Base-by-base conservation (phyloP, 2,113 vertebrate species). In the Pleuronectes platessa region DNA sequence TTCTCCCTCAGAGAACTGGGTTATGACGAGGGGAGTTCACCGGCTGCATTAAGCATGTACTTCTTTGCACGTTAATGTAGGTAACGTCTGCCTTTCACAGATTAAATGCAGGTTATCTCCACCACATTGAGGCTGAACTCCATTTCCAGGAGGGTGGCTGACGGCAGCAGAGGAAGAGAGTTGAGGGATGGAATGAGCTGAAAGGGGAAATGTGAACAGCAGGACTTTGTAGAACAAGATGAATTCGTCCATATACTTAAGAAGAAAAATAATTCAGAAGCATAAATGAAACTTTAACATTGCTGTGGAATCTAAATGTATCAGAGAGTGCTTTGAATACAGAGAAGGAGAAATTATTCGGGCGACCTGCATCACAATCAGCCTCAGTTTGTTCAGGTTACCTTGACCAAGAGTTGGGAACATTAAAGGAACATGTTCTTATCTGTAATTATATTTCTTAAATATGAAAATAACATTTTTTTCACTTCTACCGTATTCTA, bases 351-450 rank as follows among this genome's bases (percentile, higher is more conserved):
- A n/a, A 8, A 27, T 27, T 27, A 27, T 27, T 27, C n/a, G 26
- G 26, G 26, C 3, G 26, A 27, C 26, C 26, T 27, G 4, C 26
- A 31, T 31, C 6, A 31, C 31, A 10, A 15, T 53, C 35, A 0
- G 35, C 23, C 60, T 21, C 17, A 42, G 35, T 26, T 58, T 37
- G 23, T 37, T 84, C 40, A 55, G 40, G 27, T 78, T 53, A 54
- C 10, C 47, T 49, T 55, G 21, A 78, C 69, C n/a, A 21, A 54
- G 51, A 60, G 10, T 10, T 14, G 42, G 11, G 42, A 3, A 45
- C 11, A 45, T 14, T 12, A 45, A 15, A 45, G 42, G 42, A 45
- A 18, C 2, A 20, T 18, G 4, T 51, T 7, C 49, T 18, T 51
- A 20, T 5, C 6, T 17, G 15, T 51, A 7, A 15, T 15, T 45